phyloP scores from a whole-genome alignment of 2,888 invertebrate genomes.

The Agriotes lineatus region DNA sequence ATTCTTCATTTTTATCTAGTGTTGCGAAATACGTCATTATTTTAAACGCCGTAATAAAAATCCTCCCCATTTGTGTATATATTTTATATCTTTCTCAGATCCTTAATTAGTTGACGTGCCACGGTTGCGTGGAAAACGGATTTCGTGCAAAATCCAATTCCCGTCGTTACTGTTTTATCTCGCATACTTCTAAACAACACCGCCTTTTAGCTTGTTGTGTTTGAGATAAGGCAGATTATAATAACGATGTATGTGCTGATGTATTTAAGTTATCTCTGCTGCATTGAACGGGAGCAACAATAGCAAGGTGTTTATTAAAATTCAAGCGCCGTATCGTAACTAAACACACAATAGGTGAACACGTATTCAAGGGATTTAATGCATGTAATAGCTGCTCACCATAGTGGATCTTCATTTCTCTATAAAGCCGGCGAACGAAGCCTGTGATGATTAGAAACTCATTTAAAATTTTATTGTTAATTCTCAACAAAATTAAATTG shows the following conservation, averaged over 20 bases:
- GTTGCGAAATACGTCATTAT: slow-evolving; percentile 30
- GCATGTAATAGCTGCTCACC: slow-evolving; percentile 29
- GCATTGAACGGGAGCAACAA: slow-evolving; percentile 21
- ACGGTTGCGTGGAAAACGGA: not conserved
- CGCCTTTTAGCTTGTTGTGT: not conserved
- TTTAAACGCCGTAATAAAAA: not conserved
- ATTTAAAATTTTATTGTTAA: not conserved
- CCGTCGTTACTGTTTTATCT: slow-evolving; percentile 4
- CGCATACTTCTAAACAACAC: slow-evolving; percentile 1
- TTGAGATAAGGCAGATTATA: slow-evolving; percentile 23
- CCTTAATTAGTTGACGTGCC: slow-evolving; percentile 5
- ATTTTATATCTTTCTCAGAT: slow-evolving; percentile 6
- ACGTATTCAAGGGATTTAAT: slow-evolving; percentile 38
- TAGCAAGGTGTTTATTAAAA: slow-evolving; percentile 39
- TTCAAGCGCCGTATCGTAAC: slow-evolving; percentile 36
- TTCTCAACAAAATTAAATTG: too few species aligned
- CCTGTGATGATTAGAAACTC: slow-evolving; percentile 1
- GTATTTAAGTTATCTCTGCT: slow-evolving; percentile 21
- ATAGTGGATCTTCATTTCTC: slow-evolving; percentile 34
- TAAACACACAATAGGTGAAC: slow-evolving; percentile 36
- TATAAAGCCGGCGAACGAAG: not conserved
- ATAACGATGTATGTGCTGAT: slow-evolving; percentile 20
- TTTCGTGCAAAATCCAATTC: not conserved
- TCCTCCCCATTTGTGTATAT: not conserved
- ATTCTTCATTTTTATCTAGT: slow-evolving; percentile 34